These are phyloP conservation scores for Piliocolobus tephrosceles DNA, from an alignment of 2,113 vertebrate species.

Conservation along the genomic window DNA sequence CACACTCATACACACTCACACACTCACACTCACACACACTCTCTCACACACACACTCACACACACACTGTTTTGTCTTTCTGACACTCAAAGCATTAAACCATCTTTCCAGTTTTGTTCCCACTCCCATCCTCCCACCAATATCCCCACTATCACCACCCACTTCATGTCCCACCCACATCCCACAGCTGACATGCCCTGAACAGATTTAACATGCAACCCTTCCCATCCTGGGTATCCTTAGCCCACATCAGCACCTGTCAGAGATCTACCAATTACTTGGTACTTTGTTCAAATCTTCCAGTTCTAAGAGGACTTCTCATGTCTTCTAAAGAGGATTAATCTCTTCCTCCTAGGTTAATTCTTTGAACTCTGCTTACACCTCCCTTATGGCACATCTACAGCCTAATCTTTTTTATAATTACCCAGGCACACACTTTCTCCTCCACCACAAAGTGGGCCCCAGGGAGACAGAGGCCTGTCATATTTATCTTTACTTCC, in stretches of 20 bases:
- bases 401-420: not conserved
- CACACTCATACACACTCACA: not conserved
- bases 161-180: not conserved
- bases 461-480: not conserved
- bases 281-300: not conserved
- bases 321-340: not conserved
- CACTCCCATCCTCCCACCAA: not conserved
- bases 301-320: not conserved
- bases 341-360: not conserved
- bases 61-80: not conserved
- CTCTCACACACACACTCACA: not conserved
- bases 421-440: not conserved
- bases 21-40: not conserved
- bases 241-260: not conserved
- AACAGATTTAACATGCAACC: not conserved
- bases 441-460: not conserved
- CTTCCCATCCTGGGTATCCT: not conserved
- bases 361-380: not conserved
- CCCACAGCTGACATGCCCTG: not conserved
- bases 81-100: not conserved
- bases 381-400: not conserved
- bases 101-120: not conserved
- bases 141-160: not conserved
- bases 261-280: not conserved
- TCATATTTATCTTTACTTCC: not conserved